Evolutionary conservation across 2,113 vertebrate species (phyloP).

Genomic region (Larimichthys crocea): DNA sequence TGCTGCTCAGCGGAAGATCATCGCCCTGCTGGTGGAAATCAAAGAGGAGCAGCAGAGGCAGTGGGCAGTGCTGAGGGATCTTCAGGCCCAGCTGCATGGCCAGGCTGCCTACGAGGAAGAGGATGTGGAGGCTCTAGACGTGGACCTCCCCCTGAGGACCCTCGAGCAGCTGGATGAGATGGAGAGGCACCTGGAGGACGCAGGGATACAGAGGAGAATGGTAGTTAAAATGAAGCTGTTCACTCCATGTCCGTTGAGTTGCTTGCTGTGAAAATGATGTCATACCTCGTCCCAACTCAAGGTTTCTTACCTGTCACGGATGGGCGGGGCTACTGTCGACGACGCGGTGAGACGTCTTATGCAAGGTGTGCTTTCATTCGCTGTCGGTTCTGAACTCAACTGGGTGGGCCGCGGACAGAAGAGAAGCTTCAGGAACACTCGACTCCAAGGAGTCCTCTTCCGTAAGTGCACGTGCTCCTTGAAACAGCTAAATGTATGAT

Average conservation of each 20-base stretch:
- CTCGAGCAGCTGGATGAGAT: conserved; percentile 75
- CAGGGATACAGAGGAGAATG: conserved; percentile 67
- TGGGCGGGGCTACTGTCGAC: conserved; percentile 75
- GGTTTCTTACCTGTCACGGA: conserved; percentile 72
- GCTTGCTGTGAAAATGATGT: neutral
- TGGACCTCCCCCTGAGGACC: conserved; percentile 71
- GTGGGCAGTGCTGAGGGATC: conserved; percentile 73
- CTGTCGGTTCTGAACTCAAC: conserved; percentile 74
- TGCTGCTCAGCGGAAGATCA: conserved; percentile 66
- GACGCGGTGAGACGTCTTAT: conserved; percentile 73
- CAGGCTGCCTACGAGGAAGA: conserved; percentile 40
- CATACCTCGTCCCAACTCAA: conserved; percentile 18
- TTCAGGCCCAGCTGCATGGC: conserved; percentile 69
- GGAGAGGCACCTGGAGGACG: conserved; percentile 68
- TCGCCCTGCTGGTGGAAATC: conserved; percentile 70
- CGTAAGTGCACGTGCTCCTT: conserved; percentile 51
- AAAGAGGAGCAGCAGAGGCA: conserved; percentile 77
- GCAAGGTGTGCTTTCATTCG: conserved; percentile 76
- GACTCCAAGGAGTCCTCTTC: conserved; percentile 74
- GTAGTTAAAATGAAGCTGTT: conserved; percentile 14
- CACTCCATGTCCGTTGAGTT: neutral
- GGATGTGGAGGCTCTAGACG: conserved; percentile 69
- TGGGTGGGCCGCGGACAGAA: conserved; percentile 76
- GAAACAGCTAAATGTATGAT: neutral
- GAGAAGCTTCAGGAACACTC: conserved; percentile 75